Evolutionary conservation across 2,113 vertebrate species (phyloP), one percentile per base, ranked within the genome.

Genomic region (Petrocephalus microphthalmus): DNA sequence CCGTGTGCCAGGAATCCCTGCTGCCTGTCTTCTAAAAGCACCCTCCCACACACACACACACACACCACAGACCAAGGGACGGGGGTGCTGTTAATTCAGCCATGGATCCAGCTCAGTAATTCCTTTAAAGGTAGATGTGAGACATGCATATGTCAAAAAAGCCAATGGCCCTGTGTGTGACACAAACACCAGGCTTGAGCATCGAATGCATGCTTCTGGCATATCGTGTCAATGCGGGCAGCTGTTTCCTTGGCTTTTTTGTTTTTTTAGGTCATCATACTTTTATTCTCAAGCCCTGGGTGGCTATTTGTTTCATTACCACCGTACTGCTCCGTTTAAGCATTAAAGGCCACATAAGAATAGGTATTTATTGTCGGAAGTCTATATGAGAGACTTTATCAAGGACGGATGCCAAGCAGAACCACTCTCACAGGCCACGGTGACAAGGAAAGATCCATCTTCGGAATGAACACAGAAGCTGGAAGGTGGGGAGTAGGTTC

Each of bases 361-460:
- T 51, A n/a, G 84, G 54, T 20, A 87, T 53, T 53, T 51, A 87
- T 78, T 42, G 17, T 81, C 45, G 3, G 37, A 86, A 47, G 87
- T 25, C 49, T 78, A 54, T 15, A 22, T 78, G 67, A 53, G 7
- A 53, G 87, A 42, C 45, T 1, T 56, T 37, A 71, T 51, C 25
- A 42, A 87, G 88, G 78, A 81, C 53, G 22, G 89, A 89, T 84
- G 88, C 87, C 74, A 88, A 81, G 87, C 22, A 57, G 87, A 29
- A 19, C 49, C 86, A 47, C 74, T 42, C 49, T n/a, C 87, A 20
- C 25, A 56, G 52, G 78, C 64, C 53, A 8, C 37, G 7, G 45
- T 87, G 83, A 88, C 85, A 88, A 74, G 42, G 78, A 83, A 51
- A 67, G 86, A 87, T 89, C 84, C 42, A 78, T 88, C 45, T 90